Percentiles rank a stretch among this genome's conserved stretches.
These are phyloP conservation scores for Cerceris rybyensis DNA, from an alignment of 2,888 invertebrate species.

Conservation along the genomic window DNA sequence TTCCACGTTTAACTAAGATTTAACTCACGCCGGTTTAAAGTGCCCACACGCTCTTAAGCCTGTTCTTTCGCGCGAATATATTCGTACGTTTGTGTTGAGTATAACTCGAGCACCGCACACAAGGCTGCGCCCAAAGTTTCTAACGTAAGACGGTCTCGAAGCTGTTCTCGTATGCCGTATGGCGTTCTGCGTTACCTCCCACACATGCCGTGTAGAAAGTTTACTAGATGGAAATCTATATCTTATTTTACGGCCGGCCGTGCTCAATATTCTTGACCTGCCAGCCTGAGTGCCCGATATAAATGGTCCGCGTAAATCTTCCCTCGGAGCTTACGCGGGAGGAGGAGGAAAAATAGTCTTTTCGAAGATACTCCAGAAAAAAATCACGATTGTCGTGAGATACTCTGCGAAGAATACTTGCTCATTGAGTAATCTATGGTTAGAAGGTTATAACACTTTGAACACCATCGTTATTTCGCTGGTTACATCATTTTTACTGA, in stretches of 20 bases:
- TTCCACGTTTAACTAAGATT: constrained; percentile 15
- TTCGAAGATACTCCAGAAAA: constrained; percentile 7
- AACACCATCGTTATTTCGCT: too few relatives aligned
- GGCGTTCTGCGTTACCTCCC: constrained; percentile 76
- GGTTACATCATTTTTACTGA: too few relatives aligned
- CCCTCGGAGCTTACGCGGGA: constrained; percentile 12
- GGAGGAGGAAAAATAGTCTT: neutral
- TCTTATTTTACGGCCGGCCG: constrained; percentile 79
- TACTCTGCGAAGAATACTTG: too few relatives aligned
- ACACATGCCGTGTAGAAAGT: constrained; percentile 80
- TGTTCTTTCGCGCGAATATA: constrained; percentile 21
- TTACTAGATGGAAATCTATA: constrained; percentile 81
- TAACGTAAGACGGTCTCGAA: constrained; percentile 56
- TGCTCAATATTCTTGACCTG: constrained; percentile 76
- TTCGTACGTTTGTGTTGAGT: constrained; percentile 40
- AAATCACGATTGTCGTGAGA: neutral
- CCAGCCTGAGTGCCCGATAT: constrained; percentile 65
- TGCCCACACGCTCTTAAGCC: constrained; percentile 48
- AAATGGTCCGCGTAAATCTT: constrained; percentile 74
- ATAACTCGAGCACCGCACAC: constrained; percentile 61
- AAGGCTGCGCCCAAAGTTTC: constrained; percentile 70
- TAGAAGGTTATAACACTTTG: too few relatives aligned
- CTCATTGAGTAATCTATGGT: too few relatives aligned
- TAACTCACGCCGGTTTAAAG: constrained; percentile 23
- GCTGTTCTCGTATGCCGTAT: constrained; percentile 75